Conservation (phyloP, 2,113 vertebrate species). For the Channa argus region DNA sequence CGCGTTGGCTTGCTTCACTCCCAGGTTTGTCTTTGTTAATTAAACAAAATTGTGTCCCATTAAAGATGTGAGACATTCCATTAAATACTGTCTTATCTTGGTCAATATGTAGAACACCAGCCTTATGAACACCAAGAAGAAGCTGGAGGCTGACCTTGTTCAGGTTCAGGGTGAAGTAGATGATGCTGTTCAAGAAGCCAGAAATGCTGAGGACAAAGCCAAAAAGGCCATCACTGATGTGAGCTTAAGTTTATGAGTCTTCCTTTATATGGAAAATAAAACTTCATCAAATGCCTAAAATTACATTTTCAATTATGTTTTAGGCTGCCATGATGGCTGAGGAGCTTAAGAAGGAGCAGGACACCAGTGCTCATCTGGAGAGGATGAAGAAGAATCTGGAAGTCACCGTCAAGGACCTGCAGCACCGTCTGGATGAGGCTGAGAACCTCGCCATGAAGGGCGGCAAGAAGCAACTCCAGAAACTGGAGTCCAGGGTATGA, state of each 20-base stretch:
- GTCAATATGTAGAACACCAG: constrained; percentile 66
- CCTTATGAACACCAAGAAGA: constrained; percentile 79
- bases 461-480: constrained; percentile 89
- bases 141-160: constrained; percentile 68
- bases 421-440: constrained; percentile 92
- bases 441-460: constrained; percentile 89
- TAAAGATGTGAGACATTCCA: neutral
- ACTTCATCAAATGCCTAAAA: too few species aligned
- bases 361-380: constrained; percentile 92
- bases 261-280: too few species aligned
- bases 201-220: constrained; percentile 93
- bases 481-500: constrained; percentile 86
- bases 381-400: constrained; percentile 98
- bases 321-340: constrained; percentile 91
- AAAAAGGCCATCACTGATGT: constrained; percentile 94
- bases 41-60: neutral
- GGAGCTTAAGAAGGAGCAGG: constrained; percentile 93
- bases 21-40: constrained; percentile 79
- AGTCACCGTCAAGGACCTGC: constrained; percentile 83
- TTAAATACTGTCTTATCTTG: neutral
- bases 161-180: constrained; percentile 77
- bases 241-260: constrained; percentile 20
- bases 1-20: constrained; percentile 91
- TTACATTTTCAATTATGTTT: neutral
- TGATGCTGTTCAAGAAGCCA: constrained; percentile 73